These are phyloP conservation scores for Octonoba sinensis DNA, from an alignment of 2,888 invertebrate genomes.

Conservation along the genomic window DNA sequence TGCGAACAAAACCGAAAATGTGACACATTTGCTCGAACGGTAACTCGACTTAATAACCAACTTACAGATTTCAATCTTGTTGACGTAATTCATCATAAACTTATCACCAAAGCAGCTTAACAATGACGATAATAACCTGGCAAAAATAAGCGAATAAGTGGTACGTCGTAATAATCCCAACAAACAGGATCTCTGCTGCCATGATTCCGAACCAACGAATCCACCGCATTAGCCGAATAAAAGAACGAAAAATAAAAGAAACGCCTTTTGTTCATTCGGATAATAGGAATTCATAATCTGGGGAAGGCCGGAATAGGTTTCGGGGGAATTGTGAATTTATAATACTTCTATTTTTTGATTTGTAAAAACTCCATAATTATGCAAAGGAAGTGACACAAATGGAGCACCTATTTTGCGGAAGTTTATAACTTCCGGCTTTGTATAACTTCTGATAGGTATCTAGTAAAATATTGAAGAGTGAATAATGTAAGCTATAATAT, in stretches of 20 bases:
- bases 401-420: neutral
- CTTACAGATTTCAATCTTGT: too few species aligned
- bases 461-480: too few species aligned
- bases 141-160: too few species aligned
- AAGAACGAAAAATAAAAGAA: conserved; percentile 1
- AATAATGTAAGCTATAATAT: too few species aligned
- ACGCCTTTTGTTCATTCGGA: neutral
- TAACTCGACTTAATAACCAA: too few species aligned
- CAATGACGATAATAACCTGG: too few species aligned
- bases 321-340: conserved; percentile 40
- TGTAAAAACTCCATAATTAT: conserved; percentile 17
- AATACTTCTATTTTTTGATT: conserved; percentile 15
- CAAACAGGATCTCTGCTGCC: conserved; percentile 27
- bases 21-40: too few species aligned
- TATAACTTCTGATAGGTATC: neutral
- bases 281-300: too few species aligned
- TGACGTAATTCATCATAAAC: too few species aligned
- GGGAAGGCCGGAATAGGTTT: conserved; percentile 12
- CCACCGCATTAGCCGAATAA: neutral
- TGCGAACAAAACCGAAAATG: too few species aligned
- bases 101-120: too few species aligned
- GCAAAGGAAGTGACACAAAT: conserved; percentile 29
- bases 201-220: conserved; percentile 8
- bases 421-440: neutral
- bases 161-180: neutral